Evolutionary conservation across 2,888 invertebrate species (phyloP).

Genomic region (Hylaea fasciaria): DNA sequence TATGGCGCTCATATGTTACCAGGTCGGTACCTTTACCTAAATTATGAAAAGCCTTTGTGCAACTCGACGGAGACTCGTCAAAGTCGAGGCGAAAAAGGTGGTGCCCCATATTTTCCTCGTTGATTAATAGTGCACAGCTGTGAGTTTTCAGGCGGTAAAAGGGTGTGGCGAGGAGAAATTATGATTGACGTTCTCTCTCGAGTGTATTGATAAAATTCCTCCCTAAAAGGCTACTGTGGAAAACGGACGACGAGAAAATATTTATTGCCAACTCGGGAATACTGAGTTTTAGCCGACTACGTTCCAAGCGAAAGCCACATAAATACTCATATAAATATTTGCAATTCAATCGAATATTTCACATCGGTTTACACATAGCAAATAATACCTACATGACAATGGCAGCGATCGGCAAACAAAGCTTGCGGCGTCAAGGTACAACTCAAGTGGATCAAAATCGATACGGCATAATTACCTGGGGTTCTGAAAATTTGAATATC

Average conservation of each 20-base stretch:
- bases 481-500: constrained; percentile 29
- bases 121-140: constrained; percentile 33
- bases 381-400: constrained; percentile 33
- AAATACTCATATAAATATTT: constrained; percentile 33
- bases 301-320: constrained; percentile 21
- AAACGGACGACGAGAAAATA: constrained; percentile 25
- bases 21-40: constrained; percentile 81
- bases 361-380: constrained; percentile 29
- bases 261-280: constrained; percentile 26
- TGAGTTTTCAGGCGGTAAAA: constrained; percentile 31
- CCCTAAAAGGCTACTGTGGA: constrained; percentile 27
- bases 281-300: constrained; percentile 12
- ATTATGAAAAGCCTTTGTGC: neutral
- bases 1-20: constrained; percentile 99
- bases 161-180: constrained; percentile 33
- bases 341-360: constrained; percentile 37
- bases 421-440: constrained; percentile 22
- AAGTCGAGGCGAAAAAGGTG: constrained; percentile 1
- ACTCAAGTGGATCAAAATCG: constrained; percentile 40
- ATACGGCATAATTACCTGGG: constrained; percentile 37
- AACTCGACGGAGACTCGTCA: neutral
- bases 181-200: constrained; percentile 32
- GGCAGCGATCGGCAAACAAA: constrained; percentile 34
- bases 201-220: constrained; percentile 26
- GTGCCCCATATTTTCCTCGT: constrained; percentile 18